phyloP scores from a whole-genome alignment of 1,140 invertebrate genomes.

The Bombus breviceps region DNA sequence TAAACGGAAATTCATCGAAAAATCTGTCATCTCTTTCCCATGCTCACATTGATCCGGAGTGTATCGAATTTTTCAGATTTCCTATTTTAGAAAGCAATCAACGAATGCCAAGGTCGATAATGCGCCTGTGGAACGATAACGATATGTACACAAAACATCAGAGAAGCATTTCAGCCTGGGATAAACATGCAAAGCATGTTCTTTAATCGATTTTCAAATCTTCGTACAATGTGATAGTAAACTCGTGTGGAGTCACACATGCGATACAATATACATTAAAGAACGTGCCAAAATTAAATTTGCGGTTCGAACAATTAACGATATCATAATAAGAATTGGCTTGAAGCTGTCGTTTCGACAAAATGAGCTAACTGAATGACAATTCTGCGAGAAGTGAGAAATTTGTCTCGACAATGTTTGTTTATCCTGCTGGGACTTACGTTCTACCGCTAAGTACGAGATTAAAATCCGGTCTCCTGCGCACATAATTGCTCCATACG shows the following conservation, averaged over 20 bases:
- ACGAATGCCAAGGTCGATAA: background rate
- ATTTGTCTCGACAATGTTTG: conserved; percentile 23
- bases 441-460: conserved; percentile 79
- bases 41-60: background rate
- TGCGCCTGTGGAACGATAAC: background rate
- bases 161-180: background rate
- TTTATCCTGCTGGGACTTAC: conserved; percentile 72
- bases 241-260: conserved; percentile 2
- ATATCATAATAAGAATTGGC: background rate
- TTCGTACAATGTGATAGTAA: background rate
- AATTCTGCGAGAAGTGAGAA: background rate
- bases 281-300: conserved; percentile 35
- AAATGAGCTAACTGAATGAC: background rate
- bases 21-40: background rate
- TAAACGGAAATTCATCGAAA: conserved; percentile 1
- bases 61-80: background rate
- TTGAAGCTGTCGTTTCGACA: too few species aligned
- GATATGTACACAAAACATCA: background rate
- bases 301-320: background rate
- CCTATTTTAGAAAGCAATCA: background rate
- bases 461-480: conserved; percentile 79
- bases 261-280: background rate
- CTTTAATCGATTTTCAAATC: conserved; percentile 18
- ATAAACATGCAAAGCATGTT: conserved; percentile 37
- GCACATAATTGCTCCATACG: conserved; percentile 76